Evolutionary conservation across 2,888 invertebrate species (phyloP).

Genomic region (Melanotus villosus): DNA sequence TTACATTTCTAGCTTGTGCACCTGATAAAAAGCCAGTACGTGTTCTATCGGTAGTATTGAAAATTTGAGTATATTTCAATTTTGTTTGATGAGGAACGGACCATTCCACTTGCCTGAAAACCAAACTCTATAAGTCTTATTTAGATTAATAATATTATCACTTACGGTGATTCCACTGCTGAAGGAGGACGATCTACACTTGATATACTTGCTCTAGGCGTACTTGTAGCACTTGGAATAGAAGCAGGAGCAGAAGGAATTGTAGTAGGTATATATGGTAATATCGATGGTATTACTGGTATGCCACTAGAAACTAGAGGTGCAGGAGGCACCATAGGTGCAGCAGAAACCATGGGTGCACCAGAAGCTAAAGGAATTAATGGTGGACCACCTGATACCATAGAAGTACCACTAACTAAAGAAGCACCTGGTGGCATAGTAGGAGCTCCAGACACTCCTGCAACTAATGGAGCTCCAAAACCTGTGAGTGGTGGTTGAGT

Average conservation of each 20-base stretch:
- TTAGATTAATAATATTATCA: slow-evolving; percentile 32
- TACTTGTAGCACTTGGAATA: slow-evolving; percentile 62
- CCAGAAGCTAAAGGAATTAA: slow-evolving; percentile 54
- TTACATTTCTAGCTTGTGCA: slow-evolving; percentile 91
- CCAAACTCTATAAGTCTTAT: slow-evolving; percentile 2
- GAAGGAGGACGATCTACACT: slow-evolving; percentile 67
- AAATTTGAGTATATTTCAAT: slow-evolving; percentile 93
- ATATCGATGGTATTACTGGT: not conserved
- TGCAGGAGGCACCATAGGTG: slow-evolving; percentile 5
- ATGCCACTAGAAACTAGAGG: not conserved
- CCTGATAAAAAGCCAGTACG: slow-evolving; percentile 92
- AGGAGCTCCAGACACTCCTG: slow-evolving; percentile 1
- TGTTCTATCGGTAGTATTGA: slow-evolving; percentile 91
- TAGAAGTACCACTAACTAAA: slow-evolving; percentile 8
- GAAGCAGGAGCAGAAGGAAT: slow-evolving; percentile 41
- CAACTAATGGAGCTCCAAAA: slow-evolving; percentile 36
- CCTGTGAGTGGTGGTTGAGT: slow-evolving; percentile 26
- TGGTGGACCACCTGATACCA: slow-evolving; percentile 58
- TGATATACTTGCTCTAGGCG: slow-evolving; percentile 65
- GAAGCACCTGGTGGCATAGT: slow-evolving; percentile 28
- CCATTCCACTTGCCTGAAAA: slow-evolving; percentile 80
- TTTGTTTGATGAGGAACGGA: slow-evolving; percentile 87
- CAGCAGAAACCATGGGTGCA: slow-evolving; percentile 22
- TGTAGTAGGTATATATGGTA: not conserved
- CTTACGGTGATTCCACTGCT: slow-evolving; percentile 68